Percentiles rank a stretch among this genome's conserved stretches.
Evolutionary conservation across 2,797 vertebrate species (phyloP).

Genomic region (Pteropus rufus): DNA sequence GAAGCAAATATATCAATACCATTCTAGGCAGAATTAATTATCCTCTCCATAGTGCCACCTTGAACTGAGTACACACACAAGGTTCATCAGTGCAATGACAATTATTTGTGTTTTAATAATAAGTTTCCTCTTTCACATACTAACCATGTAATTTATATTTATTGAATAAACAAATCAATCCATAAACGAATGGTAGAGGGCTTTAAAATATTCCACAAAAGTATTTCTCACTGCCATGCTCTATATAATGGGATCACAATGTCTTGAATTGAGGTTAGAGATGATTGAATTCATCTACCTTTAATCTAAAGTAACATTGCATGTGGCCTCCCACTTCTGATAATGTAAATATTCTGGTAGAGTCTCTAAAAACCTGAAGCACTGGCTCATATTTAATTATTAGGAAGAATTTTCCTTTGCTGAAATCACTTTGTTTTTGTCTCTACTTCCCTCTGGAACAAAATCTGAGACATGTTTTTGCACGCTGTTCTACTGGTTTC

Average conservation of each 20-base stretch:
- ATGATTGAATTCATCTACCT: not conserved
- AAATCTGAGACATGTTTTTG: not conserved
- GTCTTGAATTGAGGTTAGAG: not conserved
- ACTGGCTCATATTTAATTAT: not conserved
- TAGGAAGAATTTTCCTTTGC: not conserved
- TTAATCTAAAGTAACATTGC: not conserved
- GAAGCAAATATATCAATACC: not conserved
- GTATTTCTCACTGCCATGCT: not conserved
- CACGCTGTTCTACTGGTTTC: not conserved
- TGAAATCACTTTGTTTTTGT: not conserved
- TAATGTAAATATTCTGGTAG: not conserved
- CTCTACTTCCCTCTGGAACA: not conserved
- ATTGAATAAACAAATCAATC: not conserved
- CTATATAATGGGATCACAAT: not conserved
- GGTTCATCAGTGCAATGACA: not conserved
- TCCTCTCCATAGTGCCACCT: not conserved
- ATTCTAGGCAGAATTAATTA: not conserved
- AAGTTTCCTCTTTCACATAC: not conserved
- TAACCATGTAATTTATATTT: not conserved
- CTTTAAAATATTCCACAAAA: not conserved
- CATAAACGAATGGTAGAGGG: not conserved
- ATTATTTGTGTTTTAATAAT: not conserved
- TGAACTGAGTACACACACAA: not conserved
- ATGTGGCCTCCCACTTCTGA: not conserved
- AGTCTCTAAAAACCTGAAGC: not conserved